phyloP scores from a whole-genome alignment of 2,113 vertebrate species.

The Poeciliopsis occidentalis region DNA sequence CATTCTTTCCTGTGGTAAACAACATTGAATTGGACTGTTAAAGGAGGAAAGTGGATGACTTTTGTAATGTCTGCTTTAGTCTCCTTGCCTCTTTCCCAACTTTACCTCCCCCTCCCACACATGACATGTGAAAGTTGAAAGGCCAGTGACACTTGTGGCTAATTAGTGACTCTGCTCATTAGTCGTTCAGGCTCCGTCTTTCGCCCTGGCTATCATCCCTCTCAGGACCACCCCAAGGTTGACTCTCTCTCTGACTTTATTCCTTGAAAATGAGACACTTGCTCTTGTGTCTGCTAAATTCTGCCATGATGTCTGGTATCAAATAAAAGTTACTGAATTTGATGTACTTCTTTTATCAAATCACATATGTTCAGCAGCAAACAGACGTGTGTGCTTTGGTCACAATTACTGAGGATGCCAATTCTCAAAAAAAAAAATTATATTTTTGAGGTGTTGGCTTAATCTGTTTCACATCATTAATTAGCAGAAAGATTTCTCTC shows the following conservation, averaged over 20 bases:
- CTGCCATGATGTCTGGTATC: neutral
- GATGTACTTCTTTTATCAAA: neutral
- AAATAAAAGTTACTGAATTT: neutral
- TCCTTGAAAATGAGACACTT: neutral
- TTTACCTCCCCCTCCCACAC: slow-evolving; percentile 2
- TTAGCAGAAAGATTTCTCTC: neutral
- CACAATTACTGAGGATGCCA: neutral
- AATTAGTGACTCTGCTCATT: slow-evolving; percentile 75
- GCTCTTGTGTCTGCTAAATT: neutral
- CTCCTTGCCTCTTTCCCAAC: slow-evolving; percentile 3
- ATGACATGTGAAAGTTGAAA: slow-evolving; percentile 40
- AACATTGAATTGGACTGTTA: neutral
- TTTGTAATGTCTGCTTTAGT: slow-evolving; percentile 8
- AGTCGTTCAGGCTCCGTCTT: slow-evolving; percentile 55
- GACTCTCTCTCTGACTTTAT: slow-evolving; percentile 30
- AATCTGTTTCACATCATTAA: neutral
- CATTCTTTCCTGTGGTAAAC: neutral
- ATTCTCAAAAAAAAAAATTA: neutral
- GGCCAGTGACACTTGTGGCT: slow-evolving; percentile 62
- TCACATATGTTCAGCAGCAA: neutral
- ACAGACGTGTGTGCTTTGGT: neutral
- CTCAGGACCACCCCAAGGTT: slow-evolving; percentile 60
- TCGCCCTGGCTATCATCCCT: slow-evolving; percentile 62
- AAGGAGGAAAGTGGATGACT: neutral
- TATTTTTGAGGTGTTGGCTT: neutral